Evolutionary conservation across 2,113 vertebrate species (phyloP), one percentile per base, ranked within the genome.

Genomic region (Montifringilla adamsi): DNA sequence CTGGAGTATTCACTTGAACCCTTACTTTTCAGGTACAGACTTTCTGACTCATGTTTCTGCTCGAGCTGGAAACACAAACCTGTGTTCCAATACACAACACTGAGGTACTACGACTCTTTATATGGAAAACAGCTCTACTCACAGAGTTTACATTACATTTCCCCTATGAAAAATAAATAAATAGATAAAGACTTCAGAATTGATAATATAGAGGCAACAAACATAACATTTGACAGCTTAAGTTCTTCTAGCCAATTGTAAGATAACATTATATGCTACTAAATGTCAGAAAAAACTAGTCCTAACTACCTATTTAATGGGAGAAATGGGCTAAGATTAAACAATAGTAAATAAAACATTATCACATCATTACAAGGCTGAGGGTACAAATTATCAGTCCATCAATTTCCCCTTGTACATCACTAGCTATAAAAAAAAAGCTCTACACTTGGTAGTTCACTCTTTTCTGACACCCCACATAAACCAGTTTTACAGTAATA

Each of bases 401-500:
- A 59, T 39, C 44, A 47, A 10, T 55, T 90, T 68, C 35, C 50
- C 12, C 33, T 49, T 47, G 30, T 39, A 59, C 30, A 80, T 73
- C 13, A 31, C 16, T 68, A 73, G 27, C 52, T 47, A 44, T 84
- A 41, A 80, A 58, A 67, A 72, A 72, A 73, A 70, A 81, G 11
- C 35, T 56, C 39, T 59, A 13, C 17, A 67, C 46, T 75, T 72
- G 17, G 43, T 46, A 46, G 62, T 31, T 44, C 14, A 27, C 10
- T 6, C 26, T 63, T 43, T 86, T 59, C 70, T 88, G 89, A 85
- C 35, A 84, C 4, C 9, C 20, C 4, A 4, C 22, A 82, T 85
- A 85, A 90, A 88, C 39, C 9, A 76, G 11, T 49, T 88, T 76
- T 63, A 86, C 35, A 75, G 62, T 55, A 91, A 85, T 8, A 86